Percentiles rank a stretch among this genome's conserved stretches.
These are phyloP conservation scores for Peromyscus maniculatus DNA, from an alignment of 2,113 vertebrate genomes.

Conservation along the genomic window DNA sequence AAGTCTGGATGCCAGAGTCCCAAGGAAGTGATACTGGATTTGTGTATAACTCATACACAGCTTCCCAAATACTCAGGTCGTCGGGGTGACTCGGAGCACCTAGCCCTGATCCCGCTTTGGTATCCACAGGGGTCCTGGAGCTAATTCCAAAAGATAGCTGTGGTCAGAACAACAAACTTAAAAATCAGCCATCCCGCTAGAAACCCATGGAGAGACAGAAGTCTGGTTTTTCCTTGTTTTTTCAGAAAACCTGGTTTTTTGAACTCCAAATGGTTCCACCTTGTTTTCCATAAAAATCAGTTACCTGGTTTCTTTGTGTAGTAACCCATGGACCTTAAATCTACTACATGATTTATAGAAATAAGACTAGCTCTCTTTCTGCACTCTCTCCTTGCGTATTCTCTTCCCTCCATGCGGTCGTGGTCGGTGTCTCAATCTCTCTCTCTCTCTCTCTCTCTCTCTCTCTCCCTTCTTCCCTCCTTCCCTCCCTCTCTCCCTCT, in stretches of 20 bases:
- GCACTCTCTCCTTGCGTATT: no score
- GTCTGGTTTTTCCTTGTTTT: not conserved
- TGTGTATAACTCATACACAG: not conserved
- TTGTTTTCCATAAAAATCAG: not conserved
- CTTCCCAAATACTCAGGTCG: not conserved
- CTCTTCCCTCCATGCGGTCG: no score
- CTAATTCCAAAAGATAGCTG: not conserved
- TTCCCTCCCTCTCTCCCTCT: no score
- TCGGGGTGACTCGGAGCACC: not conserved
- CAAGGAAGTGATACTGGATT: not conserved
- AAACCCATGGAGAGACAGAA: not conserved
- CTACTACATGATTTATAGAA: not conserved
- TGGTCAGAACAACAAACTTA: not conserved
- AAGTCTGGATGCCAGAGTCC: not conserved
- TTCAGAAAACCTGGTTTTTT: conserved; percentile 11
- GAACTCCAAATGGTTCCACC: not conserved
- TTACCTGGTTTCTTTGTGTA: not conserved
- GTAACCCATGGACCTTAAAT: not conserved
- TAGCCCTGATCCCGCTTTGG: not conserved
- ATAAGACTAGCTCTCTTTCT: not conserved
- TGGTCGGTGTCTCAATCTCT: no score
- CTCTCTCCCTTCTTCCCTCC: fast-evolving
- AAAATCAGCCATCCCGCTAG: not conserved
- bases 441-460: no score
- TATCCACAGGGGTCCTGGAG: not conserved